phyloP scores from a whole-genome alignment of 2,888 invertebrate genomes.

The Rhyacophila evoluta region DNA sequence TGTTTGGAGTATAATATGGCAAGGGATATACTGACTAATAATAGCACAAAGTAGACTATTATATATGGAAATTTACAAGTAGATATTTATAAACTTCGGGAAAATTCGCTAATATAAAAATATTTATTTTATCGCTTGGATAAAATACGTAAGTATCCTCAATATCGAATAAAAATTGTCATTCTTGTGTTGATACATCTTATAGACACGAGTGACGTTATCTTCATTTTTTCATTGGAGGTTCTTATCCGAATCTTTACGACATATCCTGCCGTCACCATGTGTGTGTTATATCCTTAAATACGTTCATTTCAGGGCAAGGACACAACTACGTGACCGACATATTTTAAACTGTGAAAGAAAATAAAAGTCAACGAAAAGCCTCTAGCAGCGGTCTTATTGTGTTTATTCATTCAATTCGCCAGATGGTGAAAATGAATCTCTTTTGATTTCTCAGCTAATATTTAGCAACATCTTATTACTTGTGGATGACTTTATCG shows the following conservation, averaged over 20 bases:
- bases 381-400: background rate
- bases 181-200: background rate
- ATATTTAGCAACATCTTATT: too few species aligned
- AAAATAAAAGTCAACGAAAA: background rate
- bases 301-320: conserved; percentile 14
- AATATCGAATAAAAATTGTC: background rate
- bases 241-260: conserved; percentile 3
- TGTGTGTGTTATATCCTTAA: conserved; percentile 6
- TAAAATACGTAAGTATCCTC: too few species aligned
- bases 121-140: too few species aligned
- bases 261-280: background rate
- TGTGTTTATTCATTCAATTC: background rate
- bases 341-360: conserved; percentile 8
- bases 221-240: background rate
- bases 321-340: background rate
- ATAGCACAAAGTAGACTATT: too few species aligned
- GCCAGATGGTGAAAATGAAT: background rate
- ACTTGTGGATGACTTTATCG: too few species aligned
- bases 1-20: too few species aligned
- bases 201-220: background rate
- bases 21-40: too few species aligned
- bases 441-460: background rate
- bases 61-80: too few species aligned
- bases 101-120: too few species aligned
- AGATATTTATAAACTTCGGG: too few species aligned